Percentiles rank a stretch among this genome's conserved stretches.
phyloP scores from a whole-genome alignment of 2,113 vertebrate species.

The Electrona antarctica region DNA sequence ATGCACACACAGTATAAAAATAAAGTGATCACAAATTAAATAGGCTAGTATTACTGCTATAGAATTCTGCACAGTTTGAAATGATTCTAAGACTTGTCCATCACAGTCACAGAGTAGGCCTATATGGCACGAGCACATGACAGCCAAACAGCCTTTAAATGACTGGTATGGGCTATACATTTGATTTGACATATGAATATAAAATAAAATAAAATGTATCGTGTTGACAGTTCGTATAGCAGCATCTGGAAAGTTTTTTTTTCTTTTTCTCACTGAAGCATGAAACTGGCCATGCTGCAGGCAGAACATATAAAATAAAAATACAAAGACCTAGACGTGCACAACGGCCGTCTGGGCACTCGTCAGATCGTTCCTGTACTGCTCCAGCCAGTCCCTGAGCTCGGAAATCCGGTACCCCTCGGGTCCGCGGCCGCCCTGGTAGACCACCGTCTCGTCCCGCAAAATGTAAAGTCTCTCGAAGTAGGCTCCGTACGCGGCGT shows the following conservation, averaged over 20 bases:
- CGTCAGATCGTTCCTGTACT: constrained; percentile 82
- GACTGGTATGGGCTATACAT: constrained; percentile 38
- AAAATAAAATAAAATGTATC: constrained; percentile 18
- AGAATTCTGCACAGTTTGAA: constrained; percentile 27
- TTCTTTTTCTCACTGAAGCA: neutral
- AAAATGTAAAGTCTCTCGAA: constrained; percentile 97
- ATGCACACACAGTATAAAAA: constrained; percentile 69
- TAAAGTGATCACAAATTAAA: constrained; percentile 67
- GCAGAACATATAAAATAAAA: constrained; percentile 20
- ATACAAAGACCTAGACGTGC: constrained; percentile 77
- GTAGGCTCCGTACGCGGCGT: constrained; percentile 97
- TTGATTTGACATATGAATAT: neutral
- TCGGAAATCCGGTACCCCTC: constrained; percentile 96
- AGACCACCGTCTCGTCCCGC: constrained; percentile 88
- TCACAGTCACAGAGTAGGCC: constrained; percentile 41
- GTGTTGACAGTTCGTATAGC: constrained; percentile 60
- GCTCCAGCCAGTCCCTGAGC: constrained; percentile 92
- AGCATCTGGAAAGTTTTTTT: constrained; percentile 59
- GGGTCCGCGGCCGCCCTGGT: constrained; percentile 94
- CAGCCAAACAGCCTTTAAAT: constrained; percentile 35
- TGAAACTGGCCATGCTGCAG: constrained; percentile 26
- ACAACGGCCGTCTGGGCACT: constrained; percentile 78
- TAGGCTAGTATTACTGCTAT: constrained; percentile 6
- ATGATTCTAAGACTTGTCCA: constrained; percentile 49
- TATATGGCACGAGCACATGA: constrained; percentile 50